A percentile compares a stretch with the other conserved stretches of the same genome.
Evolutionary conservation across 2,113 vertebrate species (phyloP).

Genomic region (Notarius lentiginosus): DNA sequence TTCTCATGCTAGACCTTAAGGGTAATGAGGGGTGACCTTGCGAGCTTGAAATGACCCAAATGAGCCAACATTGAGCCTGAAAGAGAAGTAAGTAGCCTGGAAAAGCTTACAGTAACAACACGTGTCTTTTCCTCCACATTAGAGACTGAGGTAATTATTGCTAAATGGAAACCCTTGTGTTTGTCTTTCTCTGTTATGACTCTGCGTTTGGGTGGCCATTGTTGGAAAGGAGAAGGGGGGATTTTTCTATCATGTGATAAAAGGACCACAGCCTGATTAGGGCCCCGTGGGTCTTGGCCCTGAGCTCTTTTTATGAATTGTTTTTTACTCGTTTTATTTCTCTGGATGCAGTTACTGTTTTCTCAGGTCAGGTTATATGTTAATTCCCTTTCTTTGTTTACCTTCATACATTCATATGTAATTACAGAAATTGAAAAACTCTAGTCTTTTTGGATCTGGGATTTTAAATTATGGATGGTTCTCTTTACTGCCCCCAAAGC

Average conservation of each 20-base stretch:
- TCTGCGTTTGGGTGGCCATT: constrained; percentile 42
- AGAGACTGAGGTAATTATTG: constrained; percentile 61
- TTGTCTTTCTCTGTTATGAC: constrained; percentile 39
- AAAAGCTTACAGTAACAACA: constrained; percentile 55
- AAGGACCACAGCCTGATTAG: constrained; percentile 60
- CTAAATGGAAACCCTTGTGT: constrained; percentile 59
- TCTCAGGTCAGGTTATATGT: constrained; percentile 57
- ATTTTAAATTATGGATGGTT: constrained; percentile 22
- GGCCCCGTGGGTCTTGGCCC: constrained; percentile 61
- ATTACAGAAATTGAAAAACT: constrained; percentile 48
- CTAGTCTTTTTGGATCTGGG: constrained; percentile 22
- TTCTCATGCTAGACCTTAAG: background rate
- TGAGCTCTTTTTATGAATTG: constrained; percentile 55
- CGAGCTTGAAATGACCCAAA: constrained; percentile 18
- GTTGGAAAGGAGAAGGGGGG: constrained; percentile 26
- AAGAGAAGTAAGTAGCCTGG: constrained; percentile 61
- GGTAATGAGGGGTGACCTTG: constrained; percentile 20
- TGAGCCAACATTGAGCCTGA: constrained; percentile 5
- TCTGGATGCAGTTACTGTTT: constrained; percentile 55
- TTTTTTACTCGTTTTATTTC: constrained; percentile 50
- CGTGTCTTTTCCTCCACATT: constrained; percentile 64
- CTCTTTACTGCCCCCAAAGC: background rate
- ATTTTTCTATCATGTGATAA: constrained; percentile 57
- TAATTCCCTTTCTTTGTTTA: constrained; percentile 54
- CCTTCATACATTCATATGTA: constrained; percentile 48